Conservation (phyloP, 2,888 invertebrate species). For the Spodoptera exigua region DNA sequence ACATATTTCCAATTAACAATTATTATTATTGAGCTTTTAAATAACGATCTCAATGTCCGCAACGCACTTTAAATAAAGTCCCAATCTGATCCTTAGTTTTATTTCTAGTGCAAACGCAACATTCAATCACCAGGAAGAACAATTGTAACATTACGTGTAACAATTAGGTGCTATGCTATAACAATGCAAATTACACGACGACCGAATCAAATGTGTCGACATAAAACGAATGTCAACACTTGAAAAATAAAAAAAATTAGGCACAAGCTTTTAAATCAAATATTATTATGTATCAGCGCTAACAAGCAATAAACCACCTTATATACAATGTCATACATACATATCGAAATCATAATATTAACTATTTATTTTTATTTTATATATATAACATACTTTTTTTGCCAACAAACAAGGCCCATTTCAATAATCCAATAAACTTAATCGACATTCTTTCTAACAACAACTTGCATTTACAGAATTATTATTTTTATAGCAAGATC, state of each 20-base stretch:
- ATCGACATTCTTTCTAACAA: constrained; percentile 17
- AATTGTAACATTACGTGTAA: no score
- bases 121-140: constrained; percentile 1
- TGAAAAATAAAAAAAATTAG: no score
- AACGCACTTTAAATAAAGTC: constrained; percentile 6
- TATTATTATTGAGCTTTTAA: no score
- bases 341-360: constrained; percentile 12
- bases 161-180: no score
- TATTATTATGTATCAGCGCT: no score
- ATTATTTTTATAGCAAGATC: constrained; percentile 32
- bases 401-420: constrained; percentile 34
- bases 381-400: constrained; percentile 18
- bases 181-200: no score
- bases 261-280: no score
- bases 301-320: no score
- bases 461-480: constrained; percentile 20
- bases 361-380: constrained; percentile 4
- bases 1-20: no score
- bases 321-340: not conserved
- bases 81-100: not conserved
- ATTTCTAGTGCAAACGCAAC: constrained; percentile 17
- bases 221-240: no score
- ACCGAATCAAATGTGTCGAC: no score
- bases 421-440: constrained; percentile 17
- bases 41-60: not conserved